Evolutionary conservation across 2,113 vertebrate species (phyloP), one percentile per base, ranked within the genome.

Genomic region (Morone saxatilis): DNA sequence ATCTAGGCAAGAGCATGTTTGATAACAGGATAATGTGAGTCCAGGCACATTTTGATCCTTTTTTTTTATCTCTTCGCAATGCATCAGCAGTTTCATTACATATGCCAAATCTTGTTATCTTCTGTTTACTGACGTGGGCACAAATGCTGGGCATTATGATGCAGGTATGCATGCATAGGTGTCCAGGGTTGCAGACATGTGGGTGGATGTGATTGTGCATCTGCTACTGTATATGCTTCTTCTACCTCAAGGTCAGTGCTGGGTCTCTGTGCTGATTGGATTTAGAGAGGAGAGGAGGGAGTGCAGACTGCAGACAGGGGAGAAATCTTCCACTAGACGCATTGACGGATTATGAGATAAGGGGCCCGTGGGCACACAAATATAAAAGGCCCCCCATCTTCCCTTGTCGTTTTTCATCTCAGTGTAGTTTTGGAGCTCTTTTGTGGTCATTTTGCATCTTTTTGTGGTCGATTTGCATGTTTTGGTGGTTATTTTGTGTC

Each of bases 231-330:
- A 82, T 80, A 61, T 90, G 78, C 87, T 88, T 75, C 69, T 65
- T 84, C 76, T 71, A 75, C 71, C 82, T 91, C 92, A 94, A 94
- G 93, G 92, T 94, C 92, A 92, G 87, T 51, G 60, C 86, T 40
- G 80, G 89, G 83, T 88, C 83, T 85, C 78, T 83, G 85, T 78
- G 78, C 87, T 92, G 90, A 94, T 92, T 91, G 85, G 87, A 93
- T 90, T 91, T 75, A 59, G 66, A 86, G 80, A 78, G 78, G 17
- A 74, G 51, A 60, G 81, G 80, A 82, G 75, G 71, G 82, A 75
- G 88, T 51, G 70, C 81, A 88, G 86, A 79, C 89, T 88, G 86
- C 81, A 83, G 88, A 85, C 83, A 59, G 71, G 81, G 69, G 56
- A 83, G 67, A 78, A 88, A 87, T 86, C 87, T 84, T 87, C 66